These are phyloP conservation scores for Sceliomorpha sp. DNA, from an alignment of 2,888 invertebrate genomes.

Conservation along the genomic window DNA sequence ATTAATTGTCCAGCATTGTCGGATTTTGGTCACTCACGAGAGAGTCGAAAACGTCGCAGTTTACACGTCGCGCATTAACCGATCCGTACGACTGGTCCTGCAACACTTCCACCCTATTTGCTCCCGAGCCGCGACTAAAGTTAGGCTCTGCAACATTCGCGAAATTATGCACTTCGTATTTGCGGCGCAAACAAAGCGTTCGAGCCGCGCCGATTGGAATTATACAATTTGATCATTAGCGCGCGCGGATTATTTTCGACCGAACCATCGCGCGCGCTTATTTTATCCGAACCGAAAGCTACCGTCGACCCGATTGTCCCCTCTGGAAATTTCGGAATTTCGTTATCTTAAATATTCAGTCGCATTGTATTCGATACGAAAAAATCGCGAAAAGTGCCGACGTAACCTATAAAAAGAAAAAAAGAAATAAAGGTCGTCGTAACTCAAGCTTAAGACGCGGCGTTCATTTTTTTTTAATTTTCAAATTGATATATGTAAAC, in stretches of 20 bases:
- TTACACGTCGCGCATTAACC: conserved; percentile 20
- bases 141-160: conserved; percentile 25
- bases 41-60: conserved; percentile 6
- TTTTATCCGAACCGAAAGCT: neutral
- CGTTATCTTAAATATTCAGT: too few relatives aligned
- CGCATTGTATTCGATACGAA: too few relatives aligned
- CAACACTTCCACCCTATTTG: conserved; percentile 24
- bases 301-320: neutral
- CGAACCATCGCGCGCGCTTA: conserved; percentile 8
- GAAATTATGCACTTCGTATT: conserved; percentile 43
- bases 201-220: conserved; percentile 20
- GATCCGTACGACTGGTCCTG: conserved; percentile 4
- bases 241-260: conserved; percentile 22
- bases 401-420: too few relatives aligned
- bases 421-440: too few relatives aligned
- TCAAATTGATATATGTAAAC: too few relatives aligned
- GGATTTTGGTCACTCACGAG: too few relatives aligned
- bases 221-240: conserved; percentile 35
- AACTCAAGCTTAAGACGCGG: too few relatives aligned
- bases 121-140: conserved; percentile 18
- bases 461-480: too few relatives aligned
- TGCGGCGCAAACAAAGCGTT: conserved; percentile 26
- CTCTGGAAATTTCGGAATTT: neutral
- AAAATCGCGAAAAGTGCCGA: too few relatives aligned
- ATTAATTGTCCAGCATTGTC: conserved; percentile 26